Conservation (phyloP, 2,888 invertebrate genomes). For the Microchrysa polita region DNA sequence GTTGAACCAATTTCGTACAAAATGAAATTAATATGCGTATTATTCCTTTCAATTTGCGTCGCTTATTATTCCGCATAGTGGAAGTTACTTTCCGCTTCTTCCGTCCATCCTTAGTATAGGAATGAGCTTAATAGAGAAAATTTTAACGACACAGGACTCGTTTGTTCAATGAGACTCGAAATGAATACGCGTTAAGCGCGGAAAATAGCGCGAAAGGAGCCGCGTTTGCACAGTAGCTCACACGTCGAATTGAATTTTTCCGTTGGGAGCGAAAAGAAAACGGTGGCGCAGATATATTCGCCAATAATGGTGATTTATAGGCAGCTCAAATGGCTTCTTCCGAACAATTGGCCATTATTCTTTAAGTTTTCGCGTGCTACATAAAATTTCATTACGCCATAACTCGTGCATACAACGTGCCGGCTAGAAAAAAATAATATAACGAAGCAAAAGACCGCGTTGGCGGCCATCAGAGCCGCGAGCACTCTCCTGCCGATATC, state of each 20-base stretch:
- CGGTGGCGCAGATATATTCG: constrained; percentile 47
- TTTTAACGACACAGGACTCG: constrained; percentile 20
- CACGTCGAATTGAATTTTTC: constrained; percentile 3
- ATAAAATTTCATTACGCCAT: constrained; percentile 51
- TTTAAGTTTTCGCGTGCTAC: constrained; percentile 50
- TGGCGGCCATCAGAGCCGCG: background rate
- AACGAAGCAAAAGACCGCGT: constrained; percentile 20
- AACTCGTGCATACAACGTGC: constrained; percentile 48
- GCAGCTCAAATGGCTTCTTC: constrained; percentile 49
- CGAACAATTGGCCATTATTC: constrained; percentile 51
- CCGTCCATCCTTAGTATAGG: too few relatives aligned
- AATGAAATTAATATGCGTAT: constrained; percentile 17
- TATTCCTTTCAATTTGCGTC: constrained; percentile 20
- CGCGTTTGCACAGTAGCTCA: background rate
- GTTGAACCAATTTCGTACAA: constrained; percentile 7
- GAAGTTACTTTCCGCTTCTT: background rate
- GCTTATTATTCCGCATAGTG: background rate
- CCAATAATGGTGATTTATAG: constrained; percentile 50
- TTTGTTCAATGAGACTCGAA: background rate
- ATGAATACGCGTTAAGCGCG: background rate
- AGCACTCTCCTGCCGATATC: background rate
- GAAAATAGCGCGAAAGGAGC: background rate
- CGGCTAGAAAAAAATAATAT: constrained; percentile 32
- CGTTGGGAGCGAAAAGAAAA: constrained; percentile 26
- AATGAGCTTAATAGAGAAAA: background rate